Evolutionary conservation across 2,113 vertebrate genomes (phyloP), one percentile per base, ranked within the genome.

Genomic region (rabbit (Oryctolagus cuniculus)): DNA sequence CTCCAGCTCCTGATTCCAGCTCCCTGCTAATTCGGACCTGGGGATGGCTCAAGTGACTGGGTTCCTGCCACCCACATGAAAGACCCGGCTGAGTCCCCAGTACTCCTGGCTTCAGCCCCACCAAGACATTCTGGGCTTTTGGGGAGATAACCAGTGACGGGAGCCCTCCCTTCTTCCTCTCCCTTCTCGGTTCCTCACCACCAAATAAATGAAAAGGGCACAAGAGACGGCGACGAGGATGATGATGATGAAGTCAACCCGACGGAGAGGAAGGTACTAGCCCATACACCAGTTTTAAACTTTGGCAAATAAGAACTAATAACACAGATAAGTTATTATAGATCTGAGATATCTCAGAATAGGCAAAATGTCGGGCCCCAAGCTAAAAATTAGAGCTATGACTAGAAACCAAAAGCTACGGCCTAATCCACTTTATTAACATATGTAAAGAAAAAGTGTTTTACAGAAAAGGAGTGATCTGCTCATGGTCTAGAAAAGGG

Each of bases 361-460:
- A 80, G 55, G 49, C 74, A n/a, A 87, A 83, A 34, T 85, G 51
- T 25, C 29, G 81, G 86, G 34, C 22, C 55, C 13, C 67, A 85
- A 64, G 27, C 19, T 73, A 61, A 77, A 95, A 75, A 84, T 58
- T 25, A 70, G 89, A 89, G 27, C 49, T 61, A 81, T 34, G 51
- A 70, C n/a, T 90, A 63, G 49, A 81, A 82, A 94, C 31, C 58
- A 94, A 91, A 67, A 79, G 36, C 36, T 66, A 58, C 7, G 36
- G 55, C 21, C 73, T 27, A 72, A 36, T 55, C 31, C 63, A 86
- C 22, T 92, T 53, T 25, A 55, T 61, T 80, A 79, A 69, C 22
- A 75, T 6, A 12, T 38, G 22, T 24, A 27, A 87, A 89, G 67
- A 67, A 90, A 92, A 31, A 79, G 11, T 49, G 12, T 79, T 36